Percentiles rank a stretch among this genome's conserved stretches.
phyloP scores from a whole-genome alignment of 2,797 vertebrate species.

The Protonibea diacanthus region DNA sequence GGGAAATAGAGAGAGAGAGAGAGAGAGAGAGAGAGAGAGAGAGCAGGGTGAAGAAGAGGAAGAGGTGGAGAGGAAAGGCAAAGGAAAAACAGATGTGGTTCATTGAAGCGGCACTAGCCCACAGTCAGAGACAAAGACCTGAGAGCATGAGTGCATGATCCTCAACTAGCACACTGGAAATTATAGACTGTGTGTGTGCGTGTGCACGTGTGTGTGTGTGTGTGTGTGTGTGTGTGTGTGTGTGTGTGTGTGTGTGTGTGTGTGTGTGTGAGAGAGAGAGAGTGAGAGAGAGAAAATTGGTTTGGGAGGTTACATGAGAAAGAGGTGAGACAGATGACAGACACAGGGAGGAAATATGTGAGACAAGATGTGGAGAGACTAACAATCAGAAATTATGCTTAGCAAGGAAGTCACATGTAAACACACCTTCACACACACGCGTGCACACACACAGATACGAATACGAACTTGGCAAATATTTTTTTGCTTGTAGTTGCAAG shows the following conservation, averaged over 20 bases:
- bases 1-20: constrained; percentile 57
- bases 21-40: constrained; percentile 11
- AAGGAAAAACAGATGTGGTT: constrained; percentile 74
- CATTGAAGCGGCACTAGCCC: constrained; percentile 74
- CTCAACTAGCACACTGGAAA: constrained; percentile 68
- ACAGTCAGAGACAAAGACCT: constrained; percentile 79
- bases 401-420: constrained; percentile 1
- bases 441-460: constrained; percentile 25
- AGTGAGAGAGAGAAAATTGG: neutral
- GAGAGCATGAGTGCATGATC: constrained; percentile 71
- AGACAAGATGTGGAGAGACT: constrained; percentile 13
- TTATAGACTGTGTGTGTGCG: constrained; percentile 51
- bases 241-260: constrained; percentile 25
- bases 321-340: neutral
- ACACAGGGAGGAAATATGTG: neutral
- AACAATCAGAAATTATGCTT: constrained; percentile 8
- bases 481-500: constrained; percentile 28
- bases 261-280: neutral
- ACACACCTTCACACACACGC: constrained; percentile 23
- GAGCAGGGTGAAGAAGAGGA: constrained; percentile 18
- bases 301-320: neutral
- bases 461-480: constrained; percentile 10
- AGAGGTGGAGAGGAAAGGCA: constrained; percentile 41
- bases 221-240: constrained; percentile 23
- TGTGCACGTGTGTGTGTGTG: constrained; percentile 17